Evolutionary conservation across 2,888 invertebrate species (phyloP), one percentile per base, ranked within the genome.

Genomic region (Drosophila prolongata): DNA sequence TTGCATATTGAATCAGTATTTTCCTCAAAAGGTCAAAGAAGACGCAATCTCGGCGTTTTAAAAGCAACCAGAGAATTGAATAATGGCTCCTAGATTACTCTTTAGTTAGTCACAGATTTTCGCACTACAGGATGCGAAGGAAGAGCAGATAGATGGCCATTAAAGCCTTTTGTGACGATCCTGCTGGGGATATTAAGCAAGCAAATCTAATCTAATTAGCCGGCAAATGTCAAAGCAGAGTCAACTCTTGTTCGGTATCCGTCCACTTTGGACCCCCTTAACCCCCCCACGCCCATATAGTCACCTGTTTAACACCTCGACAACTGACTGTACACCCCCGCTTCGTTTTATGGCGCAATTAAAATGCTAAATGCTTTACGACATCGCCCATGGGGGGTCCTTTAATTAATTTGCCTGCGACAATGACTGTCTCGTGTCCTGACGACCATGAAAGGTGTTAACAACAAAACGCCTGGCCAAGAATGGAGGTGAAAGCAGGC

Each of bases 331-430:
- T 62, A n/a, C 24, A 27, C 49, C 68, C 43, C 66, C 66, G 55
- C 59, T 57, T 59, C 24, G 61, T 61, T 72, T 85, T 82, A 85
- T 80, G 83, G 75, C 69, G 74, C 80, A 87, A 84, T 84, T 87
- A 84, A 87, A 84, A 84, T 84, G 85, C 71, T 87, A 82, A 87
- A 84, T 84, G 87, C 72, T 82, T 84, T 82, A 87, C 69, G 85
- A 74, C 74, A 71, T 37, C 58, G 70, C 79, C 61, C 68, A 57
- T 69, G 71, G 80, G n/a, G 78, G 62, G 66, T 68, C 57, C 75
- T 75, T 85, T 85, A 87, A 85, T 87, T 85, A 85, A 85, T 85
- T 80, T 67, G 57, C 76, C 71, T 66, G 65, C 65, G 59, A 66
- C 66, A 66, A 66, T 66, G 66, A 49, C 56, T 56, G 49, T 49